Conservation (phyloP, 2,797 vertebrate species). For the Coluber constrictor region DNA sequence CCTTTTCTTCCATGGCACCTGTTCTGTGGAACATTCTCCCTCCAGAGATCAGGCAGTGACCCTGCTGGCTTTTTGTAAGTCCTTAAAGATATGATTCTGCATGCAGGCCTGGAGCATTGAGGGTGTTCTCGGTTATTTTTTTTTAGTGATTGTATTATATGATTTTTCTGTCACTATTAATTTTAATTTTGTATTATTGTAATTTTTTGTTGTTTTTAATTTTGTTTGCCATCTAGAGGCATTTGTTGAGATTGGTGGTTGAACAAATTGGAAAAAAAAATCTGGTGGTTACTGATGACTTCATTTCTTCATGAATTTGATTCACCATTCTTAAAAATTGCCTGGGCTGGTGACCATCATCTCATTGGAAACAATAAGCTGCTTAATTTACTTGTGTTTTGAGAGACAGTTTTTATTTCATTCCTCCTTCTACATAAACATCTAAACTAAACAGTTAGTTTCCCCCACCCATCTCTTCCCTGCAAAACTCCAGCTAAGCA, state of each 20-base stretch:
- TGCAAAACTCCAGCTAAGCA: not conserved
- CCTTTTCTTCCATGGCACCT: not conserved
- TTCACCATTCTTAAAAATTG: not conserved
- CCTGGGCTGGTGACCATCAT: not conserved
- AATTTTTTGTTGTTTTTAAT: not conserved
- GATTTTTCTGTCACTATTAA: not conserved
- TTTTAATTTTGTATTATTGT: not conserved
- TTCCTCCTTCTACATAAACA: not conserved
- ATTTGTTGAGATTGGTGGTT: not conserved
- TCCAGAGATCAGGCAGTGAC: not conserved
- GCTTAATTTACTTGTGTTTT: not conserved
- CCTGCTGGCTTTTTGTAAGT: not conserved
- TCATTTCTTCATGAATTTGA: not conserved
- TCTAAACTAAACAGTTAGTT: not conserved
- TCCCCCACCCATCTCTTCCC: not conserved
- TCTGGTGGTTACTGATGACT: not conserved
- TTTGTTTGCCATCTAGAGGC: not conserved
- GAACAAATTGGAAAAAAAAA: not conserved
- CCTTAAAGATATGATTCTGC: too few relatives aligned
- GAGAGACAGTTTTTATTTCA: not conserved
- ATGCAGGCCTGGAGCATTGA: too few relatives aligned
- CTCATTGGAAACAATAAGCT: not conserved
- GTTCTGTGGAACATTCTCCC: not conserved
- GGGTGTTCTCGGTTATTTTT: not conserved
- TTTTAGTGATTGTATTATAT: not conserved